phyloP scores from a whole-genome alignment of 2,888 invertebrate genomes.

The Dolomedes plantarius region DNA sequence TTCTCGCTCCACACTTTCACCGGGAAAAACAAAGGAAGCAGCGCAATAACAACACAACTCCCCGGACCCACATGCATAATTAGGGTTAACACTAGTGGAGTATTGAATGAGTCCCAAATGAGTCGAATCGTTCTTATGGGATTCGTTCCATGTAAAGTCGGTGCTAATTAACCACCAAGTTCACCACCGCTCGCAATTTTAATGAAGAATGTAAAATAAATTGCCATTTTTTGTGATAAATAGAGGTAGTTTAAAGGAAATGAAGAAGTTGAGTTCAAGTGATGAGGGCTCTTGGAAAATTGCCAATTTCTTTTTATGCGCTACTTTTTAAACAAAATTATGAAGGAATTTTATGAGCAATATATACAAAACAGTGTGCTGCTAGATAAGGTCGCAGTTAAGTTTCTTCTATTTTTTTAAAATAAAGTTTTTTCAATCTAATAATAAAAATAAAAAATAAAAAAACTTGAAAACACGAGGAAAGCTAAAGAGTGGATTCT shows the following conservation, averaged over 20 bases:
- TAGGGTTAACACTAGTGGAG: constrained; percentile 23
- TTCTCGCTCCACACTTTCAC: neutral
- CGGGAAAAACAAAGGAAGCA: neutral
- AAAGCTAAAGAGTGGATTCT: no score
- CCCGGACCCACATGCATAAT: constrained; percentile 10
- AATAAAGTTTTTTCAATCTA: no score
- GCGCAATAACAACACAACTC: neutral
- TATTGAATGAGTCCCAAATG: constrained; percentile 8
- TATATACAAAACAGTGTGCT: neutral
- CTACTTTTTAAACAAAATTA: neutral
- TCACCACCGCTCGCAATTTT: constrained; percentile 1
- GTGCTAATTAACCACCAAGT: constrained; percentile 7
- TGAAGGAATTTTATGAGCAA: neutral
- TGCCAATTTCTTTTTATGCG: neutral
- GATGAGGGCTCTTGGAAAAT: neutral
- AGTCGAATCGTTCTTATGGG: constrained; percentile 4
- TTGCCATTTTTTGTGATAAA: neutral
- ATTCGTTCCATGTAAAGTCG: neutral
- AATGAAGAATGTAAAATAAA: constrained; percentile 9
- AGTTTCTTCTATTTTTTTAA: no score
- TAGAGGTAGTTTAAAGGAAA: neutral
- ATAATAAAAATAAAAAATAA: no score
- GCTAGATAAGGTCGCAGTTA: neutral
- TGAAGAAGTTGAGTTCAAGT: neutral
- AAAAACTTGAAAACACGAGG: no score